Evolutionary conservation across 2,797 vertebrate species (phyloP).

Genomic region (Coregonus suidteri): DNA sequence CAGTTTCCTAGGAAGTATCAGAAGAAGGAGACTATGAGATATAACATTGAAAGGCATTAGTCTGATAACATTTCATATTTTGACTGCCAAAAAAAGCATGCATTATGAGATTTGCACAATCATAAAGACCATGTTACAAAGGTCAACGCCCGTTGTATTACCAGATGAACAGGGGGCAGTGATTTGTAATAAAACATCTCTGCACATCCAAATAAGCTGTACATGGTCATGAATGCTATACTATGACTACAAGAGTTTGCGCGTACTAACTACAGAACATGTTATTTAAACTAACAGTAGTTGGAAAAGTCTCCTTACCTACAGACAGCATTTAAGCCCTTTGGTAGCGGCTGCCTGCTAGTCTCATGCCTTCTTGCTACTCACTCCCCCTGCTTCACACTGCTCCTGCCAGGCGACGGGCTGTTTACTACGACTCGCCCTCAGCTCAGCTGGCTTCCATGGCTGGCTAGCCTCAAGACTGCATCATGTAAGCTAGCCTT

Average conservation of each 20-base stretch:
- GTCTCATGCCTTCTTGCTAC: constrained; percentile 87
- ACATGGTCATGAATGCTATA: constrained; percentile 49
- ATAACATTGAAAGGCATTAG: background rate
- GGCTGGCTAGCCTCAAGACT: constrained; percentile 83
- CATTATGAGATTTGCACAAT: constrained; percentile 31
- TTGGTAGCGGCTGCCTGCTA: constrained; percentile 84
- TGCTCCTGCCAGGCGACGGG: constrained; percentile 79
- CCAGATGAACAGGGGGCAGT: constrained; percentile 1
- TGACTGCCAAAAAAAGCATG: constrained; percentile 51
- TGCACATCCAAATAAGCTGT: background rate
- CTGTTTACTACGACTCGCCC: constrained; percentile 86
- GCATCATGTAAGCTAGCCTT: constrained; percentile 80
- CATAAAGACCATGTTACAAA: background rate
- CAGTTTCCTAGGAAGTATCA: constrained; percentile 51
- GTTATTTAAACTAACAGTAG: constrained; percentile 70
- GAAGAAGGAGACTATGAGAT: constrained; percentile 19
- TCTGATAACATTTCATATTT: background rate
- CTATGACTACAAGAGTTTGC: constrained; percentile 51
- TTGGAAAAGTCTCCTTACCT: constrained; percentile 93
- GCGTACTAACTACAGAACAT: constrained; percentile 74
- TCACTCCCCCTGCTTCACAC: constrained; percentile 88
- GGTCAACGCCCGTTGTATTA: constrained; percentile 5
- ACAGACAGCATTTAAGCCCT: constrained; percentile 86
- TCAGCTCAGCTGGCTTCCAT: constrained; percentile 86
- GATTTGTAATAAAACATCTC: constrained; percentile 7